Percentiles rank a stretch among this genome's conserved stretches.
Evolutionary conservation across 53 echinoderm and acorn worm species (phyloP).

Genomic region (Echinarachnius parma): DNA sequence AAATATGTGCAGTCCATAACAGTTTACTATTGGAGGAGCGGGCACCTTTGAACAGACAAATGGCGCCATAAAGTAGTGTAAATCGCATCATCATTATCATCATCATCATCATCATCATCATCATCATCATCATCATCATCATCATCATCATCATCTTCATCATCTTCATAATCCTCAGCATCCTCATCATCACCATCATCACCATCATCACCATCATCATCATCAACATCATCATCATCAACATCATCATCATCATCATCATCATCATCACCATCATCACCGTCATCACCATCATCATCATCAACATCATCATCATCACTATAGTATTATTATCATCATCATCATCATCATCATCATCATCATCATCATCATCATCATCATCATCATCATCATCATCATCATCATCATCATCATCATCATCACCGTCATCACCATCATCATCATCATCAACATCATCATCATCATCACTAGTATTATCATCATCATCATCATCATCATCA

Average conservation of each 20-base stretch:
- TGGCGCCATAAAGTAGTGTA: too few relatives aligned
- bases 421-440: neutral
- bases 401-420: constrained; percentile 10
- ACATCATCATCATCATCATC: constrained; percentile 16
- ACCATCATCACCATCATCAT: constrained; percentile 14
- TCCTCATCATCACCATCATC: neutral
- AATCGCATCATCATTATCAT: constrained; percentile 13
- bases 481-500: constrained; percentile 3
- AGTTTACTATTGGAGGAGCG: too few relatives aligned
- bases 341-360: constrained; percentile 1
- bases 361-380: constrained; percentile 10
- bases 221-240: constrained; percentile 6
- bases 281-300: constrained; percentile 9
- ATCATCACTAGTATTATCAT: constrained; percentile 3
- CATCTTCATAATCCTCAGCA: constrained; percentile 5
- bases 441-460: neutral
- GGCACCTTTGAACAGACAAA: too few relatives aligned
- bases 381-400: neutral
- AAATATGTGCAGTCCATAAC: too few relatives aligned
- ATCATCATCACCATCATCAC: neutral
- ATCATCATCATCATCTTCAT: constrained; percentile 20
- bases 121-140: constrained; percentile 20
- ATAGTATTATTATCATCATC: too few relatives aligned
- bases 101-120: neutral
- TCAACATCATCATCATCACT: neutral